phyloP scores from a whole-genome alignment of 2,888 invertebrate species.

The Cheilosia soror region DNA sequence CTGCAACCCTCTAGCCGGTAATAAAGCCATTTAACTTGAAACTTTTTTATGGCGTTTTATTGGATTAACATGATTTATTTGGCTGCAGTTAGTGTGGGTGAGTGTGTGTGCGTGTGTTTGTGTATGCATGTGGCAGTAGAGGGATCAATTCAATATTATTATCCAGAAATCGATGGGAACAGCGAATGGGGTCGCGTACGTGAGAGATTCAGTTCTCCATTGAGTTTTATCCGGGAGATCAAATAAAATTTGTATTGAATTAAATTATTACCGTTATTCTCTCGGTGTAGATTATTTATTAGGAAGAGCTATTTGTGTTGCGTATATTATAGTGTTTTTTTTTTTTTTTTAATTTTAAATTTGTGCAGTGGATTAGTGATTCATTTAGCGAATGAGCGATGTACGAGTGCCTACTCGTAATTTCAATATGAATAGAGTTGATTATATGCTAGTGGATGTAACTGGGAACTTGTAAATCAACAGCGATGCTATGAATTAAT shows the following conservation, averaged over 20 bases:
- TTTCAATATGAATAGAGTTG: conserved; percentile 3
- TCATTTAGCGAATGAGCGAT: conserved; percentile 1
- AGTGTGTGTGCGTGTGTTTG: not conserved
- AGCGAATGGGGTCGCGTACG: conserved; percentile 34
- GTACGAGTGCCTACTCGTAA: not conserved
- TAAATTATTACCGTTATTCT: conserved; percentile 59
- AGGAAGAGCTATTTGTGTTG: conserved; percentile 36
- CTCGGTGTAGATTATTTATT: conserved; percentile 58
- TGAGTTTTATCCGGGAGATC: conserved; percentile 51
- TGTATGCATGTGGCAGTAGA: not conserved
- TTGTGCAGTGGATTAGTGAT: conserved; percentile 4
- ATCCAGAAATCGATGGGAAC: conserved; percentile 51
- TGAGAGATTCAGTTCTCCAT: conserved; percentile 43
- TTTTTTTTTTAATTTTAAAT: not conserved
- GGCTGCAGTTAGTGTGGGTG: conserved; percentile 6
- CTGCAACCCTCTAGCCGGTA: conserved; percentile 67
- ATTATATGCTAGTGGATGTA: conserved; percentile 7
- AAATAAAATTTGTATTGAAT: conserved; percentile 70
- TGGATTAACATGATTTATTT: conserved; percentile 75
- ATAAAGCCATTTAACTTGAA: conserved; percentile 75
- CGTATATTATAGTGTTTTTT: not conserved
- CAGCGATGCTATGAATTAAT: not conserved
- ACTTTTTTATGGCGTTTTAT: conserved; percentile 73
- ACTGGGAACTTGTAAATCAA: not conserved
- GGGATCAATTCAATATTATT: conserved; percentile 73